Percentiles rank a stretch among this genome's conserved stretches.
phyloP scores from a whole-genome alignment of 1,140 invertebrate genomes.

The Ericerus pela region DNA sequence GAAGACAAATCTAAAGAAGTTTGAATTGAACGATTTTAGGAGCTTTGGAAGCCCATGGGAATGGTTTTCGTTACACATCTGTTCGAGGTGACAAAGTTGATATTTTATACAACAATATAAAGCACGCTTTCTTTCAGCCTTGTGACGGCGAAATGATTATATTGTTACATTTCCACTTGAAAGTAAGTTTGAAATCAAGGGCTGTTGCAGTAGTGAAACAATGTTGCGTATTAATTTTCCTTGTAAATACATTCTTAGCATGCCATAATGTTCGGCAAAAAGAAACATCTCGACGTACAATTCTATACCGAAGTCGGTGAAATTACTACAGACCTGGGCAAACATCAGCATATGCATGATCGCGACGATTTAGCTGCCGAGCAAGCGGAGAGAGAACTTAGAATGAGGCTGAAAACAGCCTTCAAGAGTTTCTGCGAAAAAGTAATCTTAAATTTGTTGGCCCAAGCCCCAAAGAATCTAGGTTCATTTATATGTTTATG shows the following conservation, averaged over 20 bases:
- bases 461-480: not conserved
- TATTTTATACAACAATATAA: conserved; percentile 98
- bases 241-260: conserved; percentile 41
- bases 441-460: conserved; percentile 29
- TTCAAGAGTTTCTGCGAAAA: conserved; percentile 99
- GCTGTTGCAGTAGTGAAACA: not conserved
- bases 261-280: conserved; percentile 98
- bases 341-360: conserved; percentile 99
- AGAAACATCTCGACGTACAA: conserved; percentile 97
- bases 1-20: not conserved
- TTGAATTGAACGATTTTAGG: conserved; percentile 25
- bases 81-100: conserved; percentile 98
- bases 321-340: conserved; percentile 97
- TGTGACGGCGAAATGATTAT: conserved; percentile 99
- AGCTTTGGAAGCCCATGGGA: conserved; percentile 86
- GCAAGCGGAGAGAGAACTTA: conserved; percentile 90
- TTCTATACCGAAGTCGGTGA: conserved; percentile 99
- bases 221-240: not conserved
- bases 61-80: conserved; percentile 96
- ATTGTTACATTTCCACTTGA: conserved; percentile 94
- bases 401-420: conserved; percentile 91
- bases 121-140: conserved; percentile 98
- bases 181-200: conserved; percentile 37
- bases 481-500: not conserved
- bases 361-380: conserved; percentile 96